Conservation (phyloP, 1,140 invertebrate genomes). For the Apis dorsata region DNA sequence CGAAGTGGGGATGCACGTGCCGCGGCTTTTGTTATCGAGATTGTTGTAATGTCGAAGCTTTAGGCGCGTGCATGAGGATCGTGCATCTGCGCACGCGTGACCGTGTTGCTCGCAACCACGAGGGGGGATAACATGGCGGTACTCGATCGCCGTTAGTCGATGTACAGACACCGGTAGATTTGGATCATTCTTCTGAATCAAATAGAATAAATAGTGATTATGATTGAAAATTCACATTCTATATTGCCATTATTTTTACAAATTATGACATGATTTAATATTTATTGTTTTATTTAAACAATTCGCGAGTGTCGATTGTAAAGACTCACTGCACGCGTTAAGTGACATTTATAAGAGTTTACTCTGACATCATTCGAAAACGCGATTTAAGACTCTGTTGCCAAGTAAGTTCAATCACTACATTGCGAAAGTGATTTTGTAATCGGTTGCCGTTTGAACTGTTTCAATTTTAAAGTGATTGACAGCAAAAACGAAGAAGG, state of each 20-base stretch:
- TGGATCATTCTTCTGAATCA: background rate
- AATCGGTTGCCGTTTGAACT: background rate
- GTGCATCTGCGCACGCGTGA: conserved; percentile 38
- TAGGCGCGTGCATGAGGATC: conserved; percentile 36
- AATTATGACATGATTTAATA: background rate
- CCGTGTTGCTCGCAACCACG: conserved; percentile 33
- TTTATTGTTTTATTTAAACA: background rate
- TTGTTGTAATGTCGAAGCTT: conserved; percentile 38
- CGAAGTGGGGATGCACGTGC: conserved; percentile 49
- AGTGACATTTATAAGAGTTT: conserved; percentile 31
- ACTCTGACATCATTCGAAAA: background rate
- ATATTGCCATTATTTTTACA: background rate
- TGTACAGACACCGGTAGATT: conserved; percentile 20
- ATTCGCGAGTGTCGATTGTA: background rate
- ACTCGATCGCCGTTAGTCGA: conserved; percentile 40
- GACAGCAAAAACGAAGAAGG: background rate
- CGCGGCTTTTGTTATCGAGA: conserved; percentile 48
- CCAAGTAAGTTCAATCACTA: background rate
- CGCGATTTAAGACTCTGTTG: background rate
- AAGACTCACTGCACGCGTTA: background rate
- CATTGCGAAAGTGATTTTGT: conserved; percentile 9
- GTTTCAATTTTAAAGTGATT: background rate
- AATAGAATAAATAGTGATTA: background rate
- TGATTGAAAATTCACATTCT: background rate
- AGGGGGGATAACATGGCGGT: conserved; percentile 44